These are phyloP conservation scores for Falco biarmicus DNA, from an alignment of 2,797 vertebrate species.

Conservation along the genomic window DNA sequence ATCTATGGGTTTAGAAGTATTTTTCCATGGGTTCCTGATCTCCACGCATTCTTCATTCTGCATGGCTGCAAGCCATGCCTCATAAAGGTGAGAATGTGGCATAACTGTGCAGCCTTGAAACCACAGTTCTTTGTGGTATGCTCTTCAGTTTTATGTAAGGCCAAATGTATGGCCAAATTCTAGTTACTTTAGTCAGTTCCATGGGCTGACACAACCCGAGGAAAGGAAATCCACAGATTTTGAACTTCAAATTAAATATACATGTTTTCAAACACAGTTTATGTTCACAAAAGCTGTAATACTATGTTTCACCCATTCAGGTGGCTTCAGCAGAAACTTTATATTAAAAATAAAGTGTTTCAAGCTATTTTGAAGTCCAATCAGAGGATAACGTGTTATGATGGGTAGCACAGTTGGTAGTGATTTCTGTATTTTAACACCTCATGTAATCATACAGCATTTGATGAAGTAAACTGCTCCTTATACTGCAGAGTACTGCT, in stretches of 20 bases:
- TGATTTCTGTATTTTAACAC: not conserved
- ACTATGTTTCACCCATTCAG: not conserved
- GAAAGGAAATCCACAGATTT: not conserved
- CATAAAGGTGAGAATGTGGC: slow-evolving; percentile 52
- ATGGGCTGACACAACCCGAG: not conserved
- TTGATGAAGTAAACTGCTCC: not conserved
- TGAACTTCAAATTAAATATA: not conserved
- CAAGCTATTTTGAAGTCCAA: not conserved
- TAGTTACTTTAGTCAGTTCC: not conserved
- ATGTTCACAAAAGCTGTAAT: not conserved
- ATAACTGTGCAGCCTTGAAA: not conserved
- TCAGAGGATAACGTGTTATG: not conserved
- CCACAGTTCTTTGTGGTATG: not conserved
- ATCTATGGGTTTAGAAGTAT: slow-evolving; percentile 15
- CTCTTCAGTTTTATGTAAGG: not conserved
- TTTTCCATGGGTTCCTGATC: slow-evolving; percentile 38
- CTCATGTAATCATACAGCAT: not conserved
- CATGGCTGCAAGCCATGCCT: slow-evolving; percentile 41
- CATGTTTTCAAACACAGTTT: not conserved
- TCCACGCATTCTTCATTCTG: slow-evolving; percentile 16
- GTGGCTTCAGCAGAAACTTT: not conserved
- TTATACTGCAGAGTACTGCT: not conserved
- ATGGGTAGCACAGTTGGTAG: not conserved
- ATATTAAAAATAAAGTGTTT: not conserved
- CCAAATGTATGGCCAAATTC: not conserved